These are phyloP conservation scores for Amazona guildingii DNA, from an alignment of 2,113 vertebrate species.

Conservation along the genomic window DNA sequence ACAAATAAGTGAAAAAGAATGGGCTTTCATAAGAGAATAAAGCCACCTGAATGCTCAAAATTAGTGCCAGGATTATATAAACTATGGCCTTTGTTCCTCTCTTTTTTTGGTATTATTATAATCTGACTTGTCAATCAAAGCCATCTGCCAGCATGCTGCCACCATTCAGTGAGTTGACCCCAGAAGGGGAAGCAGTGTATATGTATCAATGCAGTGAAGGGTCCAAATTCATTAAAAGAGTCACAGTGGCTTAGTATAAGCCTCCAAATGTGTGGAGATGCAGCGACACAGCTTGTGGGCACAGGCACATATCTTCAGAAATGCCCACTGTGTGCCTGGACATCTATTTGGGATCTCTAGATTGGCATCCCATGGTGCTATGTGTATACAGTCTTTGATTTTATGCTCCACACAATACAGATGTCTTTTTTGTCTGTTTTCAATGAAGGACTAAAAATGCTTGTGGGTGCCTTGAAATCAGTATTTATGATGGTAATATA, in stretches of 20 bases:
- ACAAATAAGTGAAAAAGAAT: neutral
- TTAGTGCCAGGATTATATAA: neutral
- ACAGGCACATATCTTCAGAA: neutral
- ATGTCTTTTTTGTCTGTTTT: constrained; percentile 12
- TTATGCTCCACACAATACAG: neutral
- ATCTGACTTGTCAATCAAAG: neutral
- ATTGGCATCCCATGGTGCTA: neutral
- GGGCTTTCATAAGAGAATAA: neutral
- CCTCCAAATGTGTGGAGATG: neutral
- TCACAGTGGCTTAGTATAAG: neutral
- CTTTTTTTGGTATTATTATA: neutral
- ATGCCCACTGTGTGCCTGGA: neutral
- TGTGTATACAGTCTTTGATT: neutral
- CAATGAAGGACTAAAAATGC: constrained; percentile 16
- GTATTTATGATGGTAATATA: constrained; percentile 55
- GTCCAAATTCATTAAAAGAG: neutral
- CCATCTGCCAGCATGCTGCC: neutral
- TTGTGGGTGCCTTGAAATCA: constrained; percentile 54
- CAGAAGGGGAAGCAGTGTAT: neutral
- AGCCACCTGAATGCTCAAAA: neutral
- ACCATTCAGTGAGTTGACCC: neutral
- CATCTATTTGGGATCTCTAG: neutral
- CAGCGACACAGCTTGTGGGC: neutral
- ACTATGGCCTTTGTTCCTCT: neutral
- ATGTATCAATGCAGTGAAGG: neutral